These are phyloP conservation scores for Hephaestus fuliginosus DNA, from an alignment of 2,797 vertebrate genomes.

Conservation along the genomic window DNA sequence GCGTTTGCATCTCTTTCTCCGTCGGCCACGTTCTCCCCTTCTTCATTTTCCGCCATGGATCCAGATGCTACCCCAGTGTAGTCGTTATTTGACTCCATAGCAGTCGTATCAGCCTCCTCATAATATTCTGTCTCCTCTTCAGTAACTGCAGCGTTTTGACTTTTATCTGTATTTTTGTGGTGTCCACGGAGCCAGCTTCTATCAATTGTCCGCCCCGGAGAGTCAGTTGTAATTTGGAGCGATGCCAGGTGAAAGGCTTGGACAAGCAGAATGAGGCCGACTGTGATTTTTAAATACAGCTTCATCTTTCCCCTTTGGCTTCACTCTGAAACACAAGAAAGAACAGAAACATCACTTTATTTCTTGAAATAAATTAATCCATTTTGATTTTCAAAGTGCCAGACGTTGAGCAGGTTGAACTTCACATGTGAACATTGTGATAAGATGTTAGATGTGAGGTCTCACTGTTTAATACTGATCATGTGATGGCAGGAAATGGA, in stretches of 20 bases:
- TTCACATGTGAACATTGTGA: too few relatives aligned
- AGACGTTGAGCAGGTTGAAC: background rate
- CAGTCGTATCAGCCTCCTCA: background rate
- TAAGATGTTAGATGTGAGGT: too few relatives aligned
- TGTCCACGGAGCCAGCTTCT: constrained; percentile 57
- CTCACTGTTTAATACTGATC: background rate
- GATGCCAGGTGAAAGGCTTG: constrained; percentile 57
- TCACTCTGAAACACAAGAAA: constrained; percentile 64
- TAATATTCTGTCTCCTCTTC: background rate
- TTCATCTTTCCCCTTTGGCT: constrained; percentile 61
- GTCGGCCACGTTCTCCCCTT: background rate
- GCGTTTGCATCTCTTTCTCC: background rate
- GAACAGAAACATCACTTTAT: background rate
- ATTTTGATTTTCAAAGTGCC: background rate
- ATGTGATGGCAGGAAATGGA: background rate
- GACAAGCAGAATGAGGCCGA: constrained; percentile 65
- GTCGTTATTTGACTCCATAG: constrained; percentile 19
- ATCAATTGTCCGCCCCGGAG: constrained; percentile 51
- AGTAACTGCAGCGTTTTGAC: background rate
- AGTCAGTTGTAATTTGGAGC: constrained; percentile 56
- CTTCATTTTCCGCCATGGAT: background rate
- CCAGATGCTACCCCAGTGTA: constrained; percentile 25
- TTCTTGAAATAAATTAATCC: background rate
- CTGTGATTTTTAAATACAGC: constrained; percentile 49
- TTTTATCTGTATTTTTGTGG: fast-evolving